These are phyloP conservation scores for Nemotelus pantherinus DNA, from an alignment of 2,888 invertebrate genomes.

Conservation along the genomic window DNA sequence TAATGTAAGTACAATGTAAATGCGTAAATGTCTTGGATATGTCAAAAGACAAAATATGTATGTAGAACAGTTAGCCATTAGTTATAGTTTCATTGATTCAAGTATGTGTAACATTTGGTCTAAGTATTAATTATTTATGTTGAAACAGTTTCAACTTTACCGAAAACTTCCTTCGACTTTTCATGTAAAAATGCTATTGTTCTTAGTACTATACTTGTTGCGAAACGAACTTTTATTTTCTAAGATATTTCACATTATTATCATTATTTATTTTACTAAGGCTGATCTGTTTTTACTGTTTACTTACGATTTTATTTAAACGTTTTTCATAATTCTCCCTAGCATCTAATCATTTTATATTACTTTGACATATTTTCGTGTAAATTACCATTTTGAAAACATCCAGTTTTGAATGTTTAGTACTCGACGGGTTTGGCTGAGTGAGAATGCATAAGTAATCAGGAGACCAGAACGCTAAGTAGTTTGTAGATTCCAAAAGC, in stretches of 20 bases:
- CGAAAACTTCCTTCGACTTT: constrained; percentile 24
- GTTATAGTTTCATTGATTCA: constrained; percentile 13
- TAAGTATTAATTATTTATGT: constrained; percentile 10
- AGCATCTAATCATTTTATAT: neutral
- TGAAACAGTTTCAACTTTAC: constrained; percentile 3
- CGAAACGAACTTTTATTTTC: neutral
- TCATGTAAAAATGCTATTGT: constrained; percentile 43
- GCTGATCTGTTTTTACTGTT: constrained; percentile 31
- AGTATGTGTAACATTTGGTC: constrained; percentile 29
- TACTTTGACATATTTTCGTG: neutral
- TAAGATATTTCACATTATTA: constrained; percentile 35
- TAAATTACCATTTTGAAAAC: no score
- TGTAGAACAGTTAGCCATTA: neutral
- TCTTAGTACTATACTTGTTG: constrained; percentile 24
- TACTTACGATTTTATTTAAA: neutral
- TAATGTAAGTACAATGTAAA: constrained; percentile 20
- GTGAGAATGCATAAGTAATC: no score
- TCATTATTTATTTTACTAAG: constrained; percentile 36
- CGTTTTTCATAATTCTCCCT: neutral
- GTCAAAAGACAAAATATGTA: constrained; percentile 37
- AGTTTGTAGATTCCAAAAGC: no score
- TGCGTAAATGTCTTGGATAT: constrained; percentile 24
- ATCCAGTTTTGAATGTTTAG: no score
- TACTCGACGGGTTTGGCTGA: no score
- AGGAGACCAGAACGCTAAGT: no score